These are phyloP conservation scores for Rousettus madagascariensis DNA, from an alignment of 2,797 vertebrate genomes.

Conservation along the genomic window DNA sequence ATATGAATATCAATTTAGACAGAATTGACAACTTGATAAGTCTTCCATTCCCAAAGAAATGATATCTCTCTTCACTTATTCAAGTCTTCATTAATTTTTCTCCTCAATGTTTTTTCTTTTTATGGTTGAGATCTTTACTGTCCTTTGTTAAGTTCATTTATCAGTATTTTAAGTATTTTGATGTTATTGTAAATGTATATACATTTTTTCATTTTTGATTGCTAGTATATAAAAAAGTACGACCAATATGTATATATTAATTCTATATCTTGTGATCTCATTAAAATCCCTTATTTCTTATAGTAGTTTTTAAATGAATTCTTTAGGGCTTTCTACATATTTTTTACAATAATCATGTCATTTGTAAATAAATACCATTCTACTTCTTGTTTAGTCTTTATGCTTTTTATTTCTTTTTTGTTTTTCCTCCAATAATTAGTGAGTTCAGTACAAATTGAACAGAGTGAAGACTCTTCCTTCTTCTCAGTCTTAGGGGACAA, in stretches of 20 bases:
- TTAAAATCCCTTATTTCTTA: conserved; percentile 4
- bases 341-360: background rate
- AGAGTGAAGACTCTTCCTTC: background rate
- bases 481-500: background rate
- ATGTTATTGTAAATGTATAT: background rate
- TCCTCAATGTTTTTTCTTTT: background rate
- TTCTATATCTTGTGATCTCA: background rate
- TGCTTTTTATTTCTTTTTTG: background rate
- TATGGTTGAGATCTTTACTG: background rate
- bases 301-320: background rate
- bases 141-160: background rate
- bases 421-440: background rate
- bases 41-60: background rate
- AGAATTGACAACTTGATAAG: background rate
- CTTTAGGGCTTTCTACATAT: background rate
- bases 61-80: background rate
- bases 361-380: background rate
- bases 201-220: background rate
- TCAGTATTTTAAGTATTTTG: background rate
- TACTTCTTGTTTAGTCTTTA: background rate
- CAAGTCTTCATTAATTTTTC: conserved; percentile 14
- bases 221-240: background rate
- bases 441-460: background rate
- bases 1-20: background rate
- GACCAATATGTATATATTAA: background rate